These are phyloP conservation scores for Chitala chitala DNA, from an alignment of 2,113 vertebrate species.

Conservation along the genomic window DNA sequence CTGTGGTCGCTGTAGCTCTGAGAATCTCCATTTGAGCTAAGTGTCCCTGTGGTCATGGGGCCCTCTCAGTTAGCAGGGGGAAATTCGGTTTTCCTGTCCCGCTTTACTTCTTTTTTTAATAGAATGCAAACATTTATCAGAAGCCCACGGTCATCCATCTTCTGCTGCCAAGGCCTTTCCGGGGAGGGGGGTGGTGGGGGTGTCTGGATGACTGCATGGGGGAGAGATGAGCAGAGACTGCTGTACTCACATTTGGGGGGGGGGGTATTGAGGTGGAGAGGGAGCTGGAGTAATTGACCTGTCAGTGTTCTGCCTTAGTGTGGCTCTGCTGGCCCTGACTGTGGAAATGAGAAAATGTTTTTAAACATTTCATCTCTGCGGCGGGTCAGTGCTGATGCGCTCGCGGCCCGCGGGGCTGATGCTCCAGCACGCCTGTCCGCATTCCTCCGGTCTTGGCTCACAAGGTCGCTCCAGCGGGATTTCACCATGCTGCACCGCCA, in stretches of 20 bases:
- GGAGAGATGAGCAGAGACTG: constrained; percentile 73
- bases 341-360: constrained; percentile 73
- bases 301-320: constrained; percentile 71
- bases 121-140: constrained; percentile 66
- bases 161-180: constrained; percentile 59
- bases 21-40: too few relatives aligned
- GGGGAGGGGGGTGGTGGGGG: constrained; percentile 44
- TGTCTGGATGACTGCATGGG: constrained; percentile 53
- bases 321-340: constrained; percentile 57
- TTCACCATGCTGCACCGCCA: neutral
- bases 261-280: constrained; percentile 57
- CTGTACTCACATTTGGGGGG: constrained; percentile 54
- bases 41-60: too few relatives aligned
- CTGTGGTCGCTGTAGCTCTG: too few relatives aligned
- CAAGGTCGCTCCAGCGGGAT: too few relatives aligned
- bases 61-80: too few relatives aligned
- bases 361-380: constrained; percentile 60
- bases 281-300: constrained; percentile 81
- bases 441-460: neutral
- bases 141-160: constrained; percentile 65
- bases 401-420: neutral
- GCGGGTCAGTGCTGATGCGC: neutral
- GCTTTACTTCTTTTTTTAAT: constrained; percentile 59
- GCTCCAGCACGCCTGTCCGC: neutral
- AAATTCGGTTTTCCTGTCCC: constrained; percentile 48